A percentile compares a stretch with the other conserved stretches of the same genome.
Conservation (phyloP, 2,888 invertebrate species). For the Drosophila sordidula region DNA sequence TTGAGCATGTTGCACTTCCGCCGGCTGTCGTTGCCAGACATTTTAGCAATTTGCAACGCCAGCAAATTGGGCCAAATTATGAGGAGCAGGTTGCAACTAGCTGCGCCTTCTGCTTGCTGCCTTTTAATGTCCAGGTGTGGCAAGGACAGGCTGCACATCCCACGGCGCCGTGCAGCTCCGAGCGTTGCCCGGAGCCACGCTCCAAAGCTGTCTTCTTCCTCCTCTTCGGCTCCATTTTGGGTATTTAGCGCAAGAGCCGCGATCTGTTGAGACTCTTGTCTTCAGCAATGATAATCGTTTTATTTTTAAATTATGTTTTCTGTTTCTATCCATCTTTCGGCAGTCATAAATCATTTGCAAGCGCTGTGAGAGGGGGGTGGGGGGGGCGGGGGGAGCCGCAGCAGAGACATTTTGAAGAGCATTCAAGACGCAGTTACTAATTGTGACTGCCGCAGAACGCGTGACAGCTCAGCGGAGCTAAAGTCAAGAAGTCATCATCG, state of each 20-base stretch:
- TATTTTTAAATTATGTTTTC: slow-evolving; percentile 21
- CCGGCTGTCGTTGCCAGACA: slow-evolving; percentile 72
- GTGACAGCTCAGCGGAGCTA: slow-evolving; percentile 2
- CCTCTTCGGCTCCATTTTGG: slow-evolving; percentile 2
- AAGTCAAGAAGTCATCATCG: slow-evolving; percentile 20
- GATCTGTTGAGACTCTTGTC: slow-evolving; percentile 5
- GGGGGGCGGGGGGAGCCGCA: background rate
- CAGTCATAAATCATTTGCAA: slow-evolving; percentile 49
- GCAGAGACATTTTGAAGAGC: slow-evolving; percentile 4
- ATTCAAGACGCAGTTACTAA: slow-evolving; percentile 21
- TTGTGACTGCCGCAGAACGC: slow-evolving; percentile 1
- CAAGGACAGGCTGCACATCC: slow-evolving; percentile 22
- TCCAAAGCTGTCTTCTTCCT: background rate
- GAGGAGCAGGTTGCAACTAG: slow-evolving; percentile 51
- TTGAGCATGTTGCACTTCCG: slow-evolving; percentile 79
- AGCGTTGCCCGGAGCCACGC: slow-evolving; percentile 15
- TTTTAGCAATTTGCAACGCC: slow-evolving; percentile 77
- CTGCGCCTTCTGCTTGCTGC: background rate
- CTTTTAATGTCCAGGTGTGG: slow-evolving; percentile 17
- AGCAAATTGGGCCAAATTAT: slow-evolving; percentile 80
- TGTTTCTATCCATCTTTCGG: slow-evolving; percentile 16
- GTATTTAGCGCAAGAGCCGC: background rate
- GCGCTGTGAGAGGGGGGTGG: background rate
- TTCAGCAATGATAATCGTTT: slow-evolving; percentile 58
- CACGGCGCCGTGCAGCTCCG: background rate